Conservation (phyloP, 2,113 vertebrate genomes). For the Caranx ignobilis region DNA sequence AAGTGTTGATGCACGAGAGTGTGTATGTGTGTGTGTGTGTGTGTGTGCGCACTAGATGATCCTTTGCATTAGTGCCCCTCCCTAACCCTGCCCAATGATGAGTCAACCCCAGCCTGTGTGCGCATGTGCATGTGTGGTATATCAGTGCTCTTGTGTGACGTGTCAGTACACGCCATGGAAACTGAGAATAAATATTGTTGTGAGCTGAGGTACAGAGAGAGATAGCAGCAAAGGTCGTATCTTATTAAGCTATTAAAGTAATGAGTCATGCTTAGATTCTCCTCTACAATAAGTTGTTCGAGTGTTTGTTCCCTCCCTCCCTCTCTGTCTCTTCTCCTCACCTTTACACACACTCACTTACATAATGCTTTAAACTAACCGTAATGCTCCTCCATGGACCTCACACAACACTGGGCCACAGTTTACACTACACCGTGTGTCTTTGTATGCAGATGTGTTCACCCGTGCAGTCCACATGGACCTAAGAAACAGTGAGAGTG, state of each 20-base stretch:
- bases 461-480: not conserved
- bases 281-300: slow-evolving; percentile 40
- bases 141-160: not conserved
- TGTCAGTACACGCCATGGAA: slow-evolving; percentile 64
- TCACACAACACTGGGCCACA: not conserved
- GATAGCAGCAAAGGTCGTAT: slow-evolving; percentile 51
- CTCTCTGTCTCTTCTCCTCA: not conserved
- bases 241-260: slow-evolving; percentile 51
- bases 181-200: slow-evolving; percentile 62
- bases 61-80: slow-evolving; percentile 54
- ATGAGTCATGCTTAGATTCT: slow-evolving; percentile 34
- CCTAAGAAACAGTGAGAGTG: not conserved
- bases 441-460: not conserved
- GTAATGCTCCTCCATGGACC: not conserved
- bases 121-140: slow-evolving; percentile 22
- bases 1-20: not conserved
- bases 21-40: slow-evolving; percentile 9
- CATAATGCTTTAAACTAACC: not conserved
- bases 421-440: not conserved
- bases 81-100: slow-evolving; percentile 64
- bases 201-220: slow-evolving; percentile 26
- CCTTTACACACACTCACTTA: not conserved
- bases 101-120: slow-evolving; percentile 49
- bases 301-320: slow-evolving; percentile 30
- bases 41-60: slow-evolving; percentile 40